Base-by-base conservation (phyloP, 30 jellyfish, hydroid and myxozoan species). In the Pelagia noctiluca region DNA sequence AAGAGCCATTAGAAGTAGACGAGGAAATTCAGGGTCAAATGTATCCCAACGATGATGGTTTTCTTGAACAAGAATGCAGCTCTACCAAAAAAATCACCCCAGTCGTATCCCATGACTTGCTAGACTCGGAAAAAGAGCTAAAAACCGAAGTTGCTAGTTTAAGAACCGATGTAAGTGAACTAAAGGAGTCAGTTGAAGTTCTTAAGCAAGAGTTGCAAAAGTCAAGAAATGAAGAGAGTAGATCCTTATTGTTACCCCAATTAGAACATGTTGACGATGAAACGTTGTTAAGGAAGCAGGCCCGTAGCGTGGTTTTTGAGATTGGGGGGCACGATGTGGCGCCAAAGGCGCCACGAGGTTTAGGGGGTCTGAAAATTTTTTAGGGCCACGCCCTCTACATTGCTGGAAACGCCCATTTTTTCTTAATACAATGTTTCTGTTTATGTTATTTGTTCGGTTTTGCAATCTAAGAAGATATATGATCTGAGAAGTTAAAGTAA, bases 211-310 rank as follows among this genome's bases (percentile, higher is more conserved):
- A 30, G 80, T 67, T 67, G 21, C 62, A 30, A 10, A 36, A 30
- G 18, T 3, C 62, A 32, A 36, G 62, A 32, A 67, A 67, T 67
- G 62, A 32, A 25, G 34, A 32, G 62, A 30, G 62, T 67, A 7
- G 80, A 30, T 36, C 73, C 16, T 34, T 61, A 37, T 31, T 67
- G 10, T 5, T 67, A 67, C 62, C 62, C 80, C 1, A 67, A 67
- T 30, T 67, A 1, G 80, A 18, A 36, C 80, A 31, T 67, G 75
- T 67, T 67, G 73, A 61, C 26, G 73, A 61, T 61, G 73, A 61
- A 61, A 21, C 73, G 33, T 61, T 61, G 73, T 37, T 24, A 37
- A 61, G 73, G 36, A 61, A n/a, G n/a, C n/a, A n/a, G n/a, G n/a
- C n/a, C n/a, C n/a, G n/a, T n/a, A n/a, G n/a, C n/a, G n/a, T n/a